A percentile compares a stretch with the other conserved stretches of the same genome.
Conservation (phyloP, 2,113 vertebrate species). For the Anthoscopus minutus region DNA sequence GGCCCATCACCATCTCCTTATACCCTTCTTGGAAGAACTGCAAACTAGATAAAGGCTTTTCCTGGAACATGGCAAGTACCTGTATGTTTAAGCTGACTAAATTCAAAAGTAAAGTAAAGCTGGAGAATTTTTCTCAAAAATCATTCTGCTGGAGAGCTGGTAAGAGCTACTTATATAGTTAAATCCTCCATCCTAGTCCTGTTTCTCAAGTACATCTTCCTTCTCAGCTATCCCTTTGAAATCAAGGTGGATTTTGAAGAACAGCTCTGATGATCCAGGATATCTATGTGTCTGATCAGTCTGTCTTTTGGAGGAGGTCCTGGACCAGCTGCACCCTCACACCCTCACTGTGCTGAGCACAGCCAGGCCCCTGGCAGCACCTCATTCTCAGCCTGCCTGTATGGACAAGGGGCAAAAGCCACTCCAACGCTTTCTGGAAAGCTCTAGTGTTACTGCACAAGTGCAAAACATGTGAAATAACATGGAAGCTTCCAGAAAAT, state of each 20-base stretch:
- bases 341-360: neutral
- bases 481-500: neutral
- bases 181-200: neutral
- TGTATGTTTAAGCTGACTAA: neutral
- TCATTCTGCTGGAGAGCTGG: neutral
- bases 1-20: neutral
- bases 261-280: neutral
- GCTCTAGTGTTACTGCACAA: neutral
- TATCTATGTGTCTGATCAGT: neutral
- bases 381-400: neutral
- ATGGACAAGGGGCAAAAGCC: neutral
- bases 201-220: neutral
- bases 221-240: neutral
- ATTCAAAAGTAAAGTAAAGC: no score
- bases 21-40: neutral
- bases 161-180: neutral
- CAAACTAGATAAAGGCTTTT: neutral
- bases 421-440: neutral
- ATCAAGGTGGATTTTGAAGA: neutral
- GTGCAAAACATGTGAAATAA: neutral
- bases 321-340: neutral
- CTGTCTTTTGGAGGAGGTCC: neutral
- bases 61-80: neutral
- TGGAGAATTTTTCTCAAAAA: neutral
- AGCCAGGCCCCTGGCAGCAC: neutral